Conservation (phyloP, 2,113 vertebrate species). For the Pipa parva region DNA sequence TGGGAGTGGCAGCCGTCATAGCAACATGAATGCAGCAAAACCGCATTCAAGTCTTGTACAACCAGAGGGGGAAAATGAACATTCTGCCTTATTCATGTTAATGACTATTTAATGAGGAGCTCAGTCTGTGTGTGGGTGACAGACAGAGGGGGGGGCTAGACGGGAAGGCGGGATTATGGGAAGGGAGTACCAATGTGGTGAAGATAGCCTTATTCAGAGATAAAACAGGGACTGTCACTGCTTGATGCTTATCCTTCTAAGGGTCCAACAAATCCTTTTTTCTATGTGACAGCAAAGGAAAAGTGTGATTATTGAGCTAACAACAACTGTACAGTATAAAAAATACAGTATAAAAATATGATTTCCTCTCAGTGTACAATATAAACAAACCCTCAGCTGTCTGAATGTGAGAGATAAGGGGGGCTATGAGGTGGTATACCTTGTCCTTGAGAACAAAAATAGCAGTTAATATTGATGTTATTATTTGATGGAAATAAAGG, state of each 20-base stretch:
- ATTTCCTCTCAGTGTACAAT: too few relatives aligned
- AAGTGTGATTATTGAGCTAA: constrained; percentile 14
- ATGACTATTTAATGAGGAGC: constrained; percentile 48
- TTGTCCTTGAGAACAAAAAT: too few relatives aligned
- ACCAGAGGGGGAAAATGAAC: constrained; percentile 42
- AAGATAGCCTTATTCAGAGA: constrained; percentile 17
- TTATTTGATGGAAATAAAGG: too few relatives aligned
- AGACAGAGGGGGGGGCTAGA: neutral
- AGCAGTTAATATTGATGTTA: too few relatives aligned
- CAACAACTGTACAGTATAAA: too few relatives aligned
- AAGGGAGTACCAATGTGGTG: constrained; percentile 8
- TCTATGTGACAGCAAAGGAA: constrained; percentile 12
- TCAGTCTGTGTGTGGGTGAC: constrained; percentile 21
- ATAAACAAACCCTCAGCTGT: too few relatives aligned
- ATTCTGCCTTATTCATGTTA: constrained; percentile 43
- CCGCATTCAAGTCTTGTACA: constrained; percentile 11
- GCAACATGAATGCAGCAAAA: constrained; percentile 28
- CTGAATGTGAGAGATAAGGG: too few relatives aligned
- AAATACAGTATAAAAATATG: too few relatives aligned
- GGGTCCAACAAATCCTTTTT: neutral
- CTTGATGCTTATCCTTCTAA: constrained; percentile 16
- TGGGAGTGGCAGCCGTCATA: constrained; percentile 43
- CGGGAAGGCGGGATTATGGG: neutral
- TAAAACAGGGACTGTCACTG: constrained; percentile 22
- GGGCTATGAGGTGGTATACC: too few relatives aligned